Evolutionary conservation across 2,888 invertebrate genomes (phyloP), one percentile per base, ranked within the genome.

Genomic region (Megamerina dolium): DNA sequence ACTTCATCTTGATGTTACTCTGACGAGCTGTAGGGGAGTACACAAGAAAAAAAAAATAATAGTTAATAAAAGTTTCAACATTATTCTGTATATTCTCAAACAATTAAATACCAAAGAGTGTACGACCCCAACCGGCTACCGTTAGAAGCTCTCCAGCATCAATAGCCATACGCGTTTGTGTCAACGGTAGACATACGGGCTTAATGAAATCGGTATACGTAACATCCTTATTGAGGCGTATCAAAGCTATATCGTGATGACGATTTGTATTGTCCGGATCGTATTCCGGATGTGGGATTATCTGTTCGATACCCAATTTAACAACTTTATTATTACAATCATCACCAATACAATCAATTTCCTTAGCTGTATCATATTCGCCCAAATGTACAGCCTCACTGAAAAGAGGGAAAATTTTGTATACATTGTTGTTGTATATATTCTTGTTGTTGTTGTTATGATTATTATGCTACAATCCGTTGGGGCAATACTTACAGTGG

Each of bases 241-340:
- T 57, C 12, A 88, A 66, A 0, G 84, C 87, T 37, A 88, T 85
- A 58, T 88, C 87, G 59, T 85, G 70, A 37, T 75, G 73, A 48
- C 83, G 81, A 58, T 82, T 74, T 0, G 49, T 50, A 48, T 77
- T 76, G 0, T 82, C 77, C 10, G 70, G 60, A 37, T 71, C 62
- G 58, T 84, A 88, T 0, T 70, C 57, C 43, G 82, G 80, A 63
- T 88, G 87, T 0, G 77, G 70, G 18, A 83, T 80, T 33, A 72
- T 61, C 55, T 81, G 72, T 49, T 83, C 83, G 6, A 85, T 70
- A 0, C 73, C 74, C 1, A 85, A 61, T 58, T 82, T 77, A 2
- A 79, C 50, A 0, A 79, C 75, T 1, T 76, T 70, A 3, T 73
- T 74, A 20, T 81, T 76, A 65, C 87, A 87, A 39, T 75, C 74